Percentiles rank a stretch among this genome's conserved stretches.
phyloP scores from a whole-genome alignment of 53 echinoderm and acorn worm genomes.

The Mesocentrotus franciscanus region DNA sequence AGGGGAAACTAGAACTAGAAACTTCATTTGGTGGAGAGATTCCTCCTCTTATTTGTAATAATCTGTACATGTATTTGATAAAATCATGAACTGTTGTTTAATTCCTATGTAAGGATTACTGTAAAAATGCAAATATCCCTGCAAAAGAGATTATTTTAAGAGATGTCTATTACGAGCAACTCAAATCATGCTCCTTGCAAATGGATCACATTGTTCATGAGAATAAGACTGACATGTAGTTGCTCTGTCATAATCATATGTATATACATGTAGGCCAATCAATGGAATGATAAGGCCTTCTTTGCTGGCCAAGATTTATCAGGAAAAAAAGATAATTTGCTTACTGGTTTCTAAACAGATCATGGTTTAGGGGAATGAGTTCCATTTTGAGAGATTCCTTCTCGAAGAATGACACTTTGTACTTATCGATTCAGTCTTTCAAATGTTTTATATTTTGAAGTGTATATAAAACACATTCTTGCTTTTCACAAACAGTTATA shows the following conservation, averaged over 20 bases:
- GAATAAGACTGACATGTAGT: neutral
- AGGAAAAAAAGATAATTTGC: neutral
- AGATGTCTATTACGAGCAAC: no score
- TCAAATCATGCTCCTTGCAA: neutral
- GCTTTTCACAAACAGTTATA: neutral
- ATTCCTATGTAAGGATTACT: neutral
- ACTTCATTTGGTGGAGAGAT: neutral
- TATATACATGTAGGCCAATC: neutral
- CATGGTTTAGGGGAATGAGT: neutral
- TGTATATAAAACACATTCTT: neutral
- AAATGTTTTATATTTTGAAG: conserved; percentile 24
- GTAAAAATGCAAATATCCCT: neutral
- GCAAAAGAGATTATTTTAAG: no score
- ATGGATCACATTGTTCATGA: neutral
- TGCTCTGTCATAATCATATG: neutral
- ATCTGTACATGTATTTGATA: neutral
- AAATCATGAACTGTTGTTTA: neutral
- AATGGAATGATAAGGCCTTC: neutral
- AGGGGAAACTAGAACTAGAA: no score
- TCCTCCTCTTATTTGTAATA: neutral
- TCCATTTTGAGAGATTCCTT: neutral
- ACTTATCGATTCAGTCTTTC: conserved; percentile 44
- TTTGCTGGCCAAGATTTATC: neutral
- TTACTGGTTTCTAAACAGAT: neutral
- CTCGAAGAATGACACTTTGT: neutral